Base-by-base conservation (phyloP, 2,113 vertebrate genomes). In the Bubo blakistoni region DNA sequence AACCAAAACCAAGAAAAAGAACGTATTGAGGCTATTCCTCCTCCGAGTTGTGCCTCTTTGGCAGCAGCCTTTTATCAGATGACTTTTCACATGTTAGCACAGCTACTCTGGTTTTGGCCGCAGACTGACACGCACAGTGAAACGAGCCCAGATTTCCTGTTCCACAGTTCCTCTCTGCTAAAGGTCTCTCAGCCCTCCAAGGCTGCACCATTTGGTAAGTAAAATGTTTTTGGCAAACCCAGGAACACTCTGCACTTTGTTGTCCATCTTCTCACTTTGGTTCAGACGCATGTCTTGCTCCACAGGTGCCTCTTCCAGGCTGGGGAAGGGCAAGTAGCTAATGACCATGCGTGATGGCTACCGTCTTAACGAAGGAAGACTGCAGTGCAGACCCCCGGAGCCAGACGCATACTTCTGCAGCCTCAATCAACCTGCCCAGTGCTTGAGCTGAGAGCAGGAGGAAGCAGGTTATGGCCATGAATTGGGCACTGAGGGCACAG, bases 1-100 rank as follows among this genome's bases (percentile, higher is more conserved):
- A 97, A 96, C n/a, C 78, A 91, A 95, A 89, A 95, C 54, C 55
- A 88, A 95, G 78, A 85, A 85, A 76, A 62, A 82, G 27, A 92
- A 51, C 8, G 4, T 54, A 81, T 42, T 85, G 90, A 89, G 86
- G 76, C 70, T 94, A 82, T 78, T 82, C 67, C 58, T 88, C 26
- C 71, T 93, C 67, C 0, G 0, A 86, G 67, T 34, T 49, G 67
- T 67, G 71, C 47, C 49, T 94, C 70, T 85, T 72, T 91, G 84
- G 65, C 73, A 84, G 49, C 24, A 19, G 59, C 36, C 29, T 85
- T 82, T 84, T n/a, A 87, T 82, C 89, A 94, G 81, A 80, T 85
- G 87, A 85, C 65, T 94, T 91, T 77, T 91, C 87, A 73, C 91
- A 91, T 66, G 89, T 92, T 70, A 91, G 58, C 73, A 58, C 91